Evolutionary conservation across 2,888 invertebrate genomes (phyloP), one percentile per base, ranked within the genome.

Genomic region (Osedax frankpressi): DNA sequence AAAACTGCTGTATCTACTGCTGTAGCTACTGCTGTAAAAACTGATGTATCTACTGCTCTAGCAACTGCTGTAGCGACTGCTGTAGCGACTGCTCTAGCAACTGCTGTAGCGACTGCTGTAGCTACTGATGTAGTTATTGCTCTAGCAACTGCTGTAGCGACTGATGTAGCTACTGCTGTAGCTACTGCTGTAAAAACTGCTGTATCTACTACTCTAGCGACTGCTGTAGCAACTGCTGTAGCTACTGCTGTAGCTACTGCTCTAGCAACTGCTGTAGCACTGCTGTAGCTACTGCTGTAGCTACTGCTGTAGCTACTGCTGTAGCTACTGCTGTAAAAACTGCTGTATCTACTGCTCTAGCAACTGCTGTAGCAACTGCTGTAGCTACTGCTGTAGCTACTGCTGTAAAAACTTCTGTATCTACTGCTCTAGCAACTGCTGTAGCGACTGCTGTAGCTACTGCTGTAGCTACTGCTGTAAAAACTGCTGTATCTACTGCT

Each of bases 241-340:
- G 65, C 65, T n/a, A 26, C 65, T 65, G 65, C 65, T 65, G 24
- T 24, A 14, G 26, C 24, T 65, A 65, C 65, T 65, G 65, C 65
- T 65, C 11, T 24, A 14, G 26, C 24, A n/a, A 65, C 65, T 65
- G 65, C 65, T n/a, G n/a, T n/a, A 59, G 59, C n/a, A 59, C 59
- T 65, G 24, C 65, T 65, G 1, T 24, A 11, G 24, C 65, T 65
- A n/a, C 65, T 65, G 24, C 65, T n/a, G 65, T 24, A n/a, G 24
- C 65, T 65, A n/a, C 65, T 26, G 24, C 24, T 65, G 26, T 24
- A 0, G 24, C 1, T 65, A 0, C 65, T n/a, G 24, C 65, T 65
- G 26, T 24, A n/a, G 24, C 65, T 0, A 0, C 65, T 65, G 24
- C 65, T 65, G 26, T 24, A 14, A 65, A 6, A n/a, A n/a, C 65